Evolutionary conservation across 2,797 vertebrate species (phyloP).

Genomic region (Artibeus jamaicensis): DNA sequence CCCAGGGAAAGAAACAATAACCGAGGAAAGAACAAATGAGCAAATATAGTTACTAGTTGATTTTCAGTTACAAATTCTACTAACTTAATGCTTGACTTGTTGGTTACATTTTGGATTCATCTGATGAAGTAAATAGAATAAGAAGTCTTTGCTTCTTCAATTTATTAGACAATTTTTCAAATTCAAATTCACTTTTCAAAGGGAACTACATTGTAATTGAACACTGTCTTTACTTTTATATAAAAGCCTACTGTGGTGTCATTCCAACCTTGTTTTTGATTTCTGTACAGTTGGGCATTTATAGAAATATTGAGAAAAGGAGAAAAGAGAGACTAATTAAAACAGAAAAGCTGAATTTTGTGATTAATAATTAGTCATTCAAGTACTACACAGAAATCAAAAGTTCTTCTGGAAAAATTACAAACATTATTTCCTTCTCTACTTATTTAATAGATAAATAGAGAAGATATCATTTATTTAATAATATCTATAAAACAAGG

Average conservation of each 20-base stretch:
- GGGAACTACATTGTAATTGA: background rate
- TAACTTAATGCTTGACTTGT: background rate
- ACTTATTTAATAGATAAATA: too few relatives aligned
- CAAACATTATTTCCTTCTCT: background rate
- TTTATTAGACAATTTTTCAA: background rate
- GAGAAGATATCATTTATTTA: too few relatives aligned
- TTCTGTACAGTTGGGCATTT: background rate
- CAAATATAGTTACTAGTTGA: background rate
- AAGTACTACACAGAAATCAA: background rate
- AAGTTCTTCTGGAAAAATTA: background rate
- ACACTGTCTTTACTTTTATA: background rate
- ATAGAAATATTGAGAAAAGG: background rate
- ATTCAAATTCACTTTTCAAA: background rate
- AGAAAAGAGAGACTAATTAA: background rate
- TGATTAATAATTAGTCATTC: background rate
- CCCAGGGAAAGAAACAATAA: too few relatives aligned
- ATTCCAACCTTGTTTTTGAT: background rate
- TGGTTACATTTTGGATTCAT: background rate
- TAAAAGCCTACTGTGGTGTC: background rate
- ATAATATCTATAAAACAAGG: background rate
- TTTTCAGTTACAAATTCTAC: background rate
- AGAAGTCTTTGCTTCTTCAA: background rate
- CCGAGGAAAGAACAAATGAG: too few relatives aligned
- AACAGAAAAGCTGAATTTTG: background rate
- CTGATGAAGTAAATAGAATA: slow-evolving; percentile 3